Evolutionary conservation across 2,888 invertebrate species (phyloP).

Genomic region (Cynaeus angustus): DNA sequence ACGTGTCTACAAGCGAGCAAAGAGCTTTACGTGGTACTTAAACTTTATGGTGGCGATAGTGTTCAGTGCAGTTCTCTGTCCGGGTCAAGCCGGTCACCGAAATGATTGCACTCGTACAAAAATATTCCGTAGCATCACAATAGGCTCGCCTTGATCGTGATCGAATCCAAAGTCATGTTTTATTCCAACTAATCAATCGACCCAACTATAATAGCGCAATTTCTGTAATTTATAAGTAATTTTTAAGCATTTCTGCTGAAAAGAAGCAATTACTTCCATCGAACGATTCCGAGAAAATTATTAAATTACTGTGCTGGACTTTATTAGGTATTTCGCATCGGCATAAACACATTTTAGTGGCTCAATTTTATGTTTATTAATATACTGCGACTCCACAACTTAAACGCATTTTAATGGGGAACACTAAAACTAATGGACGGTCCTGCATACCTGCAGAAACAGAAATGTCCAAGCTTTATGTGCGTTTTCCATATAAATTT

Average conservation of each 20-base stretch:
- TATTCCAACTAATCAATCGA: slow-evolving; percentile 44
- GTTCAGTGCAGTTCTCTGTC: slow-evolving; percentile 61
- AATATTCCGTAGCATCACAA: slow-evolving; percentile 35
- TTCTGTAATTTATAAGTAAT: slow-evolving; percentile 42
- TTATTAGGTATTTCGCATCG: slow-evolving; percentile 47
- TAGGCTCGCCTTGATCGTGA: slow-evolving; percentile 46
- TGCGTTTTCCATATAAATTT: slow-evolving; percentile 37
- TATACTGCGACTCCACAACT: slow-evolving; percentile 38
- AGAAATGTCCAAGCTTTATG: slow-evolving; percentile 40
- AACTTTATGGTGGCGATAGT: slow-evolving; percentile 64
- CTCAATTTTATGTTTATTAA: slow-evolving; percentile 50
- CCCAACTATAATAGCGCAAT: slow-evolving; percentile 33
- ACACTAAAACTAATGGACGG: slow-evolving; percentile 48
- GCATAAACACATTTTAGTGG: slow-evolving; percentile 48
- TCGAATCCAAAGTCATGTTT: slow-evolving; percentile 31
- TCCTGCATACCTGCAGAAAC: slow-evolving; percentile 43
- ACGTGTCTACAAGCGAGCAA: slow-evolving; percentile 60
- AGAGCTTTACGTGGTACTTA: slow-evolving; percentile 66
- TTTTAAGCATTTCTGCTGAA: slow-evolving; percentile 29
- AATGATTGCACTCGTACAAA: slow-evolving; percentile 43
- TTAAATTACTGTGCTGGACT: slow-evolving; percentile 43
- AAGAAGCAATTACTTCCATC: slow-evolving; percentile 33
- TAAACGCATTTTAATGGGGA: slow-evolving; percentile 46
- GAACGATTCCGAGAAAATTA: slow-evolving; percentile 38
- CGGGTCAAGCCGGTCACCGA: slow-evolving; percentile 56